A percentile compares a stretch with the other conserved stretches of the same genome.
Evolutionary conservation across 2,113 vertebrate species (phyloP).

Genomic region (Brienomyrus brachyistius): DNA sequence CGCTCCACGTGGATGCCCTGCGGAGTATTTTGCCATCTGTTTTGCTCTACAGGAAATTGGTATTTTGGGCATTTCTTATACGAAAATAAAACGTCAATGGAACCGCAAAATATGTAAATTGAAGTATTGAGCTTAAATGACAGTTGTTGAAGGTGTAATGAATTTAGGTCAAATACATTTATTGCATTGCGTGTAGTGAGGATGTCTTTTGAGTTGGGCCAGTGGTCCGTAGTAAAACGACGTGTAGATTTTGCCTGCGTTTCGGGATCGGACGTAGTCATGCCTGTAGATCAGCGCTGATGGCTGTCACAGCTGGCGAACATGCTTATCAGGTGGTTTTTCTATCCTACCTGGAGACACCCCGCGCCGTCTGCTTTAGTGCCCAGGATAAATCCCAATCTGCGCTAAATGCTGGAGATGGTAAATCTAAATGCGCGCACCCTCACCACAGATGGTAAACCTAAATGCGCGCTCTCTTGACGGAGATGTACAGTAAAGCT

Average conservation of each 20-base stretch:
- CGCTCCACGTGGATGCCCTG: neutral
- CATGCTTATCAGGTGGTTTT: neutral
- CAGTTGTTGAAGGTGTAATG: neutral
- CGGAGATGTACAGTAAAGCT: neutral
- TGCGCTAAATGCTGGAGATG: neutral
- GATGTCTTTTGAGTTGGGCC: neutral
- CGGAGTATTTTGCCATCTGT: conserved; percentile 35
- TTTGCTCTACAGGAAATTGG: conserved; percentile 30
- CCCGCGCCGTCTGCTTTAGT: neutral
- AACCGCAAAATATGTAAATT: conserved; percentile 9
- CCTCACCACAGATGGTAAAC: neutral
- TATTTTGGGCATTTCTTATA: conserved; percentile 23
- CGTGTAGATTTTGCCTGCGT: neutral
- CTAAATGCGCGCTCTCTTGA: neutral
- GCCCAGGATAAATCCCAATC: neutral
- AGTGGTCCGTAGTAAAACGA: neutral
- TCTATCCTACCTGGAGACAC: neutral
- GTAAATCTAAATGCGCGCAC: neutral
- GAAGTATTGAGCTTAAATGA: conserved; percentile 20
- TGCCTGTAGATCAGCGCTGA: neutral
- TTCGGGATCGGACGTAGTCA: neutral
- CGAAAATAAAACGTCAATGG: conserved; percentile 2
- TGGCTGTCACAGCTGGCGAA: neutral
- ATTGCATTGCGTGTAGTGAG: neutral
- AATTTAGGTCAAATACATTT: neutral